Conservation (phyloP, 1,140 invertebrate genomes). For the Apis laboriosa region DNA sequence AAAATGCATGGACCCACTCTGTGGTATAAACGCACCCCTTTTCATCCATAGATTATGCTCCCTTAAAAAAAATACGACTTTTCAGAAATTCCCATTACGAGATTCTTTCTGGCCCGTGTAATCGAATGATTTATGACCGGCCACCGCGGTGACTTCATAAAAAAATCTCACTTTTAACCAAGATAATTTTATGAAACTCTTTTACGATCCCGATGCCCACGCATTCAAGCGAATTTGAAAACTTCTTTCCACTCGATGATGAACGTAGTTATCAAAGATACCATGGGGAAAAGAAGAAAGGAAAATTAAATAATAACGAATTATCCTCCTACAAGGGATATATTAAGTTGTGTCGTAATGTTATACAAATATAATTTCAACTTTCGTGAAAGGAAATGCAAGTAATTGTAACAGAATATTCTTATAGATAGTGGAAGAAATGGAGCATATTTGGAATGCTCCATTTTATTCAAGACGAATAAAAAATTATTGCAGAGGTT, state of each 20-base stretch:
- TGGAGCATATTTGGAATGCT: too few species aligned
- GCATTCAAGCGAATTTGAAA: neutral
- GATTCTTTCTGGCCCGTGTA: neutral
- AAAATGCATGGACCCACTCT: neutral
- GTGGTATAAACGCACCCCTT: neutral
- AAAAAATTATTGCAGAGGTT: too few species aligned
- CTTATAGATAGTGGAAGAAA: too few species aligned
- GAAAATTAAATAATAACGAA: neutral
- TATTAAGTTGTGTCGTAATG: too few species aligned
- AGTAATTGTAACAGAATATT: too few species aligned
- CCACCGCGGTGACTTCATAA: neutral
- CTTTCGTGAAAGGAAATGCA: too few species aligned
- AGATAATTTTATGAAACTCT: neutral
- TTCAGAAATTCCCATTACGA: neutral
- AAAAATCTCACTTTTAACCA: constrained; percentile 1
- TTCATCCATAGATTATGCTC: neutral
- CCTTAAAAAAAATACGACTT: neutral
- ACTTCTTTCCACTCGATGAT: neutral
- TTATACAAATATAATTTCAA: too few species aligned
- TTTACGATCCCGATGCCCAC: neutral
- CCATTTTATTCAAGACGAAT: too few species aligned
- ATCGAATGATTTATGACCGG: constrained; percentile 12
- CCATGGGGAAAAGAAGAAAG: neutral
- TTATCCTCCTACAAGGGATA: neutral
- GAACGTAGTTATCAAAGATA: neutral